A percentile compares a stretch with the other conserved stretches of the same genome.
phyloP scores from a whole-genome alignment of 2,888 invertebrate species.

The Drosophila anceps region DNA sequence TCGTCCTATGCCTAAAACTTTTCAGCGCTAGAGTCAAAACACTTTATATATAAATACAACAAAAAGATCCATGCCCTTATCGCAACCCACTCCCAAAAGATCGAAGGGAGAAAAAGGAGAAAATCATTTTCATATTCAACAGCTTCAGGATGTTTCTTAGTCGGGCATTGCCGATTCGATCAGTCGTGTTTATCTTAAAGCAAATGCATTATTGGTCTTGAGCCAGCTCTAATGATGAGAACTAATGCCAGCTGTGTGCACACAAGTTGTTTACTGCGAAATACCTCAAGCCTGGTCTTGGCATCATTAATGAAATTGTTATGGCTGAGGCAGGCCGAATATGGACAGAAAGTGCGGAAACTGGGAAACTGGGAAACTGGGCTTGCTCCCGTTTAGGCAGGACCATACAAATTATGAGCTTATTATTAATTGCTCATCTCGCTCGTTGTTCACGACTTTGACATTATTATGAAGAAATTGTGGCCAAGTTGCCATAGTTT shows the following conservation, averaged over 20 bases:
- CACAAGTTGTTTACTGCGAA: slow-evolving; percentile 18
- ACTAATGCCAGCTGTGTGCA: slow-evolving; percentile 50
- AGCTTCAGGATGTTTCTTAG: background rate
- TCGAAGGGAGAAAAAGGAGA: too few species aligned
- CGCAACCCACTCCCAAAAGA: too few species aligned
- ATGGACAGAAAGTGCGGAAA: slow-evolving; percentile 25
- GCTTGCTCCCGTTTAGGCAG: slow-evolving; percentile 60
- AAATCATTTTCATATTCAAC: too few species aligned
- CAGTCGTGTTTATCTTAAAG: background rate
- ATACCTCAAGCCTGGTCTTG: slow-evolving; percentile 35
- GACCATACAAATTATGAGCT: slow-evolving; percentile 84
- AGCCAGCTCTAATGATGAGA: slow-evolving; percentile 44
- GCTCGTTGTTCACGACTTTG: slow-evolving; percentile 35
- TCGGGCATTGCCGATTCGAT: background rate
- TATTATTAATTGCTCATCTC: slow-evolving; percentile 83
- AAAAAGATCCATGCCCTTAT: too few species aligned
- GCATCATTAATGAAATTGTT: slow-evolving; percentile 81
- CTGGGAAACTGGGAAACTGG: slow-evolving; percentile 16
- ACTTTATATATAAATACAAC: too few species aligned
- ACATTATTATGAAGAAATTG: slow-evolving; percentile 75
- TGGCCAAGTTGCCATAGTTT: slow-evolving; percentile 70
- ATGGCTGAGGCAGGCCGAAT: slow-evolving; percentile 41
- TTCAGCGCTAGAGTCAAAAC: too few species aligned
- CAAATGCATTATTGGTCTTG: background rate
- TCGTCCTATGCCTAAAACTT: too few species aligned